Percentiles rank a stretch among this genome's conserved stretches.
These are phyloP conservation scores for Priocnemis perturbator DNA, from an alignment of 2,888 invertebrate species.

Conservation along the genomic window DNA sequence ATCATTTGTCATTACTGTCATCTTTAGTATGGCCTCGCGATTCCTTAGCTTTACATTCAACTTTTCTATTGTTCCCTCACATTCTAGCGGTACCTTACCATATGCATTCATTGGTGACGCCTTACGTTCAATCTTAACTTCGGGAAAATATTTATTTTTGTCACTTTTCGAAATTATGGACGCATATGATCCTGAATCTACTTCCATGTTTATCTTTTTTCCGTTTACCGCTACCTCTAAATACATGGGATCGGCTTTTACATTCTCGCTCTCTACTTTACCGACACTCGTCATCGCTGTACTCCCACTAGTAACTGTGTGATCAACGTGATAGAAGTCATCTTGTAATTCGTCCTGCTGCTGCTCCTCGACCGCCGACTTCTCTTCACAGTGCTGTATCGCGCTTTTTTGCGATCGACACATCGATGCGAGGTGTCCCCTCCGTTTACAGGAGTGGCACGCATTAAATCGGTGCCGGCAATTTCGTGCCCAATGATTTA, in stretches of 20 bases:
- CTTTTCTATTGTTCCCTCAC: slow-evolving; percentile 32
- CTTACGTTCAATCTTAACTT: too few relatives aligned
- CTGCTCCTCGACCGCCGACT: too few relatives aligned
- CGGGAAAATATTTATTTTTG: slow-evolving; percentile 37
- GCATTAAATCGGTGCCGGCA: slow-evolving; percentile 19
- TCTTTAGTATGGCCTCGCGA: slow-evolving; percentile 19
- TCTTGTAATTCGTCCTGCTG: too few relatives aligned
- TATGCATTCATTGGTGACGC: slow-evolving; percentile 36
- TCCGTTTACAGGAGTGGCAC: slow-evolving; percentile 37
- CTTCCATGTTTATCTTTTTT: slow-evolving; percentile 37
- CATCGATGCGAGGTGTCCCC: slow-evolving; percentile 34
- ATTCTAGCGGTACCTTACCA: slow-evolving; percentile 39
- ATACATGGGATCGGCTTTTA: too few relatives aligned
- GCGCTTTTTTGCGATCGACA: slow-evolving; percentile 26
- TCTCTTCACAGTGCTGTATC: too few relatives aligned
- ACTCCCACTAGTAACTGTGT: too few relatives aligned
- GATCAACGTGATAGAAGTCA: too few relatives aligned
- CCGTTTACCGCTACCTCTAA: slow-evolving; percentile 37
- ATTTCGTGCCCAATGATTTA: slow-evolving; percentile 26
- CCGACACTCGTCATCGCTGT: too few relatives aligned
- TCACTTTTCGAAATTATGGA: slow-evolving; percentile 35
- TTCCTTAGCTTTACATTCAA: slow-evolving; percentile 38
- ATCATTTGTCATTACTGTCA: slow-evolving; percentile 39
- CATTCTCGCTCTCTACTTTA: too few relatives aligned
- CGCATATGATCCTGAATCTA: slow-evolving; percentile 49